A percentile compares a stretch with the other conserved stretches of the same genome.
Conservation (phyloP, 2,888 invertebrate genomes). For the Cryptosula pallasiana region DNA sequence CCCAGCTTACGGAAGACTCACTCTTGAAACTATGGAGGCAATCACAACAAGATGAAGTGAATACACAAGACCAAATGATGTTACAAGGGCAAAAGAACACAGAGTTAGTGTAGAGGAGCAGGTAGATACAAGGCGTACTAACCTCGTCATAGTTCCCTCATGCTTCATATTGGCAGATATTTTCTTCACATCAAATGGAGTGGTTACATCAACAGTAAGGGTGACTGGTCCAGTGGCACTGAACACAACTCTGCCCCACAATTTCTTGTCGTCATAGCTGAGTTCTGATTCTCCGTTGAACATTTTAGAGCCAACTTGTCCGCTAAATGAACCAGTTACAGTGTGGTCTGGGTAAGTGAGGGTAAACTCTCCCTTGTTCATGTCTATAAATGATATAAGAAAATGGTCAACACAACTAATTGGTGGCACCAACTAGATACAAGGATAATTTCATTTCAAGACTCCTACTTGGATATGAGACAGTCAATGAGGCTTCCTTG, state of each 20-base stretch:
- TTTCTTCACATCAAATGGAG: slow-evolving; percentile 4
- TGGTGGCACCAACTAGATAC: too few relatives aligned
- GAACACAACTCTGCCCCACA: slow-evolving; percentile 12
- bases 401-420: too few relatives aligned
- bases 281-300: slow-evolving; percentile 10
- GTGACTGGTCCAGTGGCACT: slow-evolving; percentile 1
- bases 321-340: slow-evolving; percentile 11
- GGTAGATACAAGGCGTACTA: too few relatives aligned
- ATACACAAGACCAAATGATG: too few relatives aligned
- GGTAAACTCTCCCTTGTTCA: background rate
- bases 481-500: background rate
- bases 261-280: background rate
- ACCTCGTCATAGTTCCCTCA: slow-evolving; percentile 10
- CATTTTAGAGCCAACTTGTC: background rate
- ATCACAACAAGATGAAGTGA: too few relatives aligned
- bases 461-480: background rate
- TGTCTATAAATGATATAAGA: too few relatives aligned
- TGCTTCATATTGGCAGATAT: background rate
- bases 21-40: background rate
- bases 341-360: slow-evolving; percentile 32
- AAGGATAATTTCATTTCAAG: too few relatives aligned
- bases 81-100: too few relatives aligned
- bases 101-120: too few relatives aligned
- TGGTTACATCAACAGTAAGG: background rate
- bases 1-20: background rate